Percentiles rank a stretch among this genome's conserved stretches.
These are phyloP conservation scores for Macrotus californicus DNA, from an alignment of 2,113 vertebrate species.

Conservation along the genomic window DNA sequence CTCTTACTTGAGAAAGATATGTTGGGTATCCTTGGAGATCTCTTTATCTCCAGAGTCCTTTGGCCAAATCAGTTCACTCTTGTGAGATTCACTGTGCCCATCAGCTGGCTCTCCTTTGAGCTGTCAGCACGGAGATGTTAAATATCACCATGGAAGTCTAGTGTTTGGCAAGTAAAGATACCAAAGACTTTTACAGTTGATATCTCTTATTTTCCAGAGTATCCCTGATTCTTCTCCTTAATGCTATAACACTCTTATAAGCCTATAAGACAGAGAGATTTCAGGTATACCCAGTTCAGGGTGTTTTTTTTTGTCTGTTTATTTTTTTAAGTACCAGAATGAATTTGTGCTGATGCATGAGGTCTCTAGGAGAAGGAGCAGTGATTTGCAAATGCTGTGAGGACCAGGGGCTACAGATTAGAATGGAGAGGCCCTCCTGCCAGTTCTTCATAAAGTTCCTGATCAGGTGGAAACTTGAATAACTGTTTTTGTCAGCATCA, in stretches of 20 bases:
- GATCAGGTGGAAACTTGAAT: background rate
- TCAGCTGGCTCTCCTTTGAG: background rate
- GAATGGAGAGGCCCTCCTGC: background rate
- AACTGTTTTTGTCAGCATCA: background rate
- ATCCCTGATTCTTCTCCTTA: background rate
- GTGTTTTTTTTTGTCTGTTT: background rate
- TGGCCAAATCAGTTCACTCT: background rate
- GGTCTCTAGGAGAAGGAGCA: background rate
- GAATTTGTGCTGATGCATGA: no score
- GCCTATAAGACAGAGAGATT: background rate
- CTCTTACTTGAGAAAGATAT: background rate
- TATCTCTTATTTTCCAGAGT: background rate
- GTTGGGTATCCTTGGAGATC: background rate
- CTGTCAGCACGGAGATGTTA: background rate
- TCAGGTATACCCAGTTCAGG: background rate
- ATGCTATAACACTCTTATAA: background rate
- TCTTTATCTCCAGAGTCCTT: background rate
- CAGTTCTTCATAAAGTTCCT: background rate
- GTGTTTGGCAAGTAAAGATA: background rate
- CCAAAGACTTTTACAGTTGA: background rate
- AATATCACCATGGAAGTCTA: background rate
- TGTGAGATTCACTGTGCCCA: background rate
- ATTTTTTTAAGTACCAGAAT: background rate
- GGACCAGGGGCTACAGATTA: rapidly evolving
- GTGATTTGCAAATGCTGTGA: background rate